A percentile compares a stretch with the other conserved stretches of the same genome.
These are phyloP conservation scores for Muntiacus reevesi DNA, from an alignment of 2,113 vertebrate species.

Conservation along the genomic window DNA sequence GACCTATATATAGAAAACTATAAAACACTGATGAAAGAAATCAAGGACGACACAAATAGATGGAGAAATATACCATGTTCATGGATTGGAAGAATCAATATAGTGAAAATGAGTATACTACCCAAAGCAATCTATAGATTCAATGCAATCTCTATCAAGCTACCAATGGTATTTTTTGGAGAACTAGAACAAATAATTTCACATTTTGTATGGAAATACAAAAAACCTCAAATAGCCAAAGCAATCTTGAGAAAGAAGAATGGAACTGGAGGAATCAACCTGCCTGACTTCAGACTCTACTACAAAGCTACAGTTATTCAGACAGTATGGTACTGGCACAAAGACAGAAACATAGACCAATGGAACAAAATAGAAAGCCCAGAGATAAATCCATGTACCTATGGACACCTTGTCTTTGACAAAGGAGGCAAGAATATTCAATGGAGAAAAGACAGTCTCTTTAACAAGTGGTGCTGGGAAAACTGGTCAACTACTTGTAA, in stretches of 20 bases:
- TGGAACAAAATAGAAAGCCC: background rate
- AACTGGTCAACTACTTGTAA: background rate
- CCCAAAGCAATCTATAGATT: background rate
- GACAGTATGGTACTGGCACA: background rate
- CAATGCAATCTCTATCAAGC: background rate
- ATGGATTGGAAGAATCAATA: fast-evolving
- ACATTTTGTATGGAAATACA: background rate
- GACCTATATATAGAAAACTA: background rate
- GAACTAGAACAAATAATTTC: background rate
- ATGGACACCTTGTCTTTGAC: background rate
- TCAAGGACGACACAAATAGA: background rate
- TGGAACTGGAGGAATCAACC: background rate
- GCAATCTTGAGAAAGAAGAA: background rate
- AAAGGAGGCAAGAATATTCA: background rate
- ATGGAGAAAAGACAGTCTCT: background rate
- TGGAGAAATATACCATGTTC: background rate
- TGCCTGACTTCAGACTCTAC: background rate
- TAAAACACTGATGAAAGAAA: background rate
- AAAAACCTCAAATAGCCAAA: background rate
- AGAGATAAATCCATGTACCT: background rate
- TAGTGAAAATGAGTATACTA: background rate
- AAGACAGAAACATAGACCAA: background rate
- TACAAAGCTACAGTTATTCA: background rate
- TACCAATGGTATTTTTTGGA: background rate
- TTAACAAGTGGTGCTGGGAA: background rate